A percentile compares a stretch with the other conserved stretches of the same genome.
phyloP scores from a whole-genome alignment of 30 jellyfish, hydroid and myxozoan species.

The Mastigias papua region DNA sequence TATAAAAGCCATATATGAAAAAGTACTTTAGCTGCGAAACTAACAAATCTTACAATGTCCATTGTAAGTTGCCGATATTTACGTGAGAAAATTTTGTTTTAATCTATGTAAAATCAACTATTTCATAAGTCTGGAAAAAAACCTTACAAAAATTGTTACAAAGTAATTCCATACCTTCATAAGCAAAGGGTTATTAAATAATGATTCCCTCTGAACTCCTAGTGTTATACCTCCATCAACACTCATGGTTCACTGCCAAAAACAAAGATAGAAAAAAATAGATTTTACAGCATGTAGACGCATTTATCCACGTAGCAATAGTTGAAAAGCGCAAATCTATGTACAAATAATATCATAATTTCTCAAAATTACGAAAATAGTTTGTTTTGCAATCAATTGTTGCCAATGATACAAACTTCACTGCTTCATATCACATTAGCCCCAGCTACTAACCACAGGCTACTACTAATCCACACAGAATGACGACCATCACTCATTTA shows the following conservation, averaged over 20 bases:
- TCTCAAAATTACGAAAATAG: too few species aligned
- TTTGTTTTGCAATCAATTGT: too few species aligned
- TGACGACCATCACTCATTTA: background rate
- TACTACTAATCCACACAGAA: background rate
- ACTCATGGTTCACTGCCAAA: conserved; percentile 19
- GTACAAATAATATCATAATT: too few species aligned
- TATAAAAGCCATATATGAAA: background rate
- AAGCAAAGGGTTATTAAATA: conserved; percentile 65
- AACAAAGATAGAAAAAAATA: background rate
- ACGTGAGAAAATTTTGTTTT: background rate
- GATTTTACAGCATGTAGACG: background rate
- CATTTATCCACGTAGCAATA: background rate
- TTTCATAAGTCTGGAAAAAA: background rate
- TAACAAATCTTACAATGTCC: background rate
- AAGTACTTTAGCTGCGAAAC: background rate
- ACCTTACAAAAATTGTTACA: too few species aligned
- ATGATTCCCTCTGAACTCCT: conserved; percentile 73
- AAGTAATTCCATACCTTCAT: conserved; percentile 73
- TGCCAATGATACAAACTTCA: background rate
- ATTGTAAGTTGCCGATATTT: background rate
- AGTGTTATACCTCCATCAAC: conserved; percentile 35
- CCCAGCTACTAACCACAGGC: background rate
- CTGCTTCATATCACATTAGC: background rate
- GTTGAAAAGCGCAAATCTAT: too few species aligned
- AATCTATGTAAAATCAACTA: background rate